phyloP scores from a whole-genome alignment of 1,140 invertebrate species.

The Brachionus sp. region DNA sequence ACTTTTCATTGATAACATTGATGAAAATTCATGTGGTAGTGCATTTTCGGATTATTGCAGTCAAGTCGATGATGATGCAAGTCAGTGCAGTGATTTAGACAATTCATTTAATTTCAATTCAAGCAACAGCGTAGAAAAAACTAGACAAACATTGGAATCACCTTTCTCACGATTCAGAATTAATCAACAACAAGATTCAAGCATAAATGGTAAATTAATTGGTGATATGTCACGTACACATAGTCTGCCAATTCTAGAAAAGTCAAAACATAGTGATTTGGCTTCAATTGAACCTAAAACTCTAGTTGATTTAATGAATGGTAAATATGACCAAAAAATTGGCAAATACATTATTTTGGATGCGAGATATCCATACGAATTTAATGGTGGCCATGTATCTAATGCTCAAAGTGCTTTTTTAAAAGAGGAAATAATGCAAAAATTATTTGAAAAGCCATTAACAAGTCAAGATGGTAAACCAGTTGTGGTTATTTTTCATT shows the following conservation, averaged over 20 bases:
- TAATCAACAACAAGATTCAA: not conserved
- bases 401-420: too few relatives aligned
- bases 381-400: too few relatives aligned
- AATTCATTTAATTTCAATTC: too few relatives aligned
- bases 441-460: conserved; percentile 59
- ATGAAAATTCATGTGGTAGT: conserved; percentile 4
- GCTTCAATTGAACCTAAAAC: conserved; percentile 18
- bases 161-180: not conserved
- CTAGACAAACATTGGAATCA: not conserved
- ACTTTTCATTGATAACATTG: not conserved
- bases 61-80: not conserved
- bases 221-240: conserved; percentile 9
- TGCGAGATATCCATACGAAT: conserved; percentile 90
- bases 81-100: too few relatives aligned
- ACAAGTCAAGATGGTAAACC: conserved; percentile 59
- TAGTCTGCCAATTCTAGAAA: not conserved
- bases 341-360: conserved; percentile 56
- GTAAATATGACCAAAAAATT: conserved; percentile 9
- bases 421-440: conserved; percentile 68
- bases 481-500: conserved; percentile 88
- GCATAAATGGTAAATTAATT: not conserved
- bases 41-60: not conserved
- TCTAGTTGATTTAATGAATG: conserved; percentile 1
- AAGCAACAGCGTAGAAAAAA: not conserved
- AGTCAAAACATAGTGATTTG: not conserved